phyloP scores from a whole-genome alignment of 2,797 vertebrate species.

The Scomberomorus guttatus region DNA sequence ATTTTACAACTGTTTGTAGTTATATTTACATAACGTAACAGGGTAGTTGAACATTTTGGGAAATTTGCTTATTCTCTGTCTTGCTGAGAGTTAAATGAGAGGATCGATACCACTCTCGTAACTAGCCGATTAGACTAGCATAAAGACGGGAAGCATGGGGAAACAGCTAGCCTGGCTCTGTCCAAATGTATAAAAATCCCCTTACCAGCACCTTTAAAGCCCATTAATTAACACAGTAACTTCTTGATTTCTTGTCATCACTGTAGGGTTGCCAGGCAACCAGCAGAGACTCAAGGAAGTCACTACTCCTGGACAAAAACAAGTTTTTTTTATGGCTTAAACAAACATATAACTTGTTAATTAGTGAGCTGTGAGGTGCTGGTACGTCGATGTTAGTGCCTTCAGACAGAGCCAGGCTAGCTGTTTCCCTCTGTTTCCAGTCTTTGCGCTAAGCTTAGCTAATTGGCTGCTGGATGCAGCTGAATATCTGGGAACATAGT shows the following conservation, averaged over 20 bases:
- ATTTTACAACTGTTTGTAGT: not conserved
- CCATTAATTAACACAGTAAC: not conserved
- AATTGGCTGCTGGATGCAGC: not conserved
- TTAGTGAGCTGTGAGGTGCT: no score
- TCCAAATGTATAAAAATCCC: not conserved
- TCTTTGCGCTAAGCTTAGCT: not conserved
- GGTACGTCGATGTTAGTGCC: no score
- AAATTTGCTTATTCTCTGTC: no score
- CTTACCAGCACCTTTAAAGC: not conserved
- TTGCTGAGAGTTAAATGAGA: no score
- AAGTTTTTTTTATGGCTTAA: not conserved
- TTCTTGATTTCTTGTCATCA: not conserved
- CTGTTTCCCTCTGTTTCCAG: not conserved
- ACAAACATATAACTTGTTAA: not conserved
- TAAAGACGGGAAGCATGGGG: not conserved
- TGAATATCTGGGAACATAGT: not conserved
- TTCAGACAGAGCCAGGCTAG: no score
- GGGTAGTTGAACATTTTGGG: not conserved
- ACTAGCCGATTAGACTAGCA: not conserved
- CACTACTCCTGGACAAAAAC: not conserved
- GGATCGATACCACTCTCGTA: no score
- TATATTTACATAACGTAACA: not conserved
- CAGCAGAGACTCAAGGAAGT: not conserved
- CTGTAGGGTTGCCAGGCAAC: slow-evolving; percentile 1
- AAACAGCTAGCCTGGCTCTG: not conserved